Base-by-base conservation (phyloP, 2,797 vertebrate species). In the Lacerta agilis region DNA sequence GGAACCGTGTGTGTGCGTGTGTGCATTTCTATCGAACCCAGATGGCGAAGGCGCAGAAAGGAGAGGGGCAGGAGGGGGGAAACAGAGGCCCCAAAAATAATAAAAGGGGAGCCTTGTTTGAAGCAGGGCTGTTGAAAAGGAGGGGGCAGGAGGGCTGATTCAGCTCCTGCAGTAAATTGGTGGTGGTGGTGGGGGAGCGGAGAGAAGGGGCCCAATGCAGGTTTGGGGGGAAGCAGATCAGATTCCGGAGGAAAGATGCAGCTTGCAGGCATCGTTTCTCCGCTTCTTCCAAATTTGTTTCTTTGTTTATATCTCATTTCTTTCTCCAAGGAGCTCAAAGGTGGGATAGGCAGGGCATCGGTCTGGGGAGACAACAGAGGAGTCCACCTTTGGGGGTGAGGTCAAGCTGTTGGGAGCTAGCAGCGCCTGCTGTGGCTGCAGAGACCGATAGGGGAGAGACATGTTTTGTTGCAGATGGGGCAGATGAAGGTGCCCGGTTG, bases 21-120 rank as follows among this genome's bases (percentile, higher is more conserved):
- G 71, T 7, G 17, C 61, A 36, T 38, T 43, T 82, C 86, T 81
- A 85, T 89, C 83, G 76, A 85, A 69, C 83, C 83, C 88, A 89
- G 88, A 85, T 89, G 88, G 55, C 7, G n/a, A 76, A 36, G 71
- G n/a, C 9, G 77, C 49, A 13, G 67, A 36, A 5, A 38, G 2
- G 38, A 5, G 64, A 7, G 4, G 33, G 20, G 55, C 0, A 15
- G 10, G 38, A 11, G 41, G 61, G 61, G 33, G 58, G 9, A 58
- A 89, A 49, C 58, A 7, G 23, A 27, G 45, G 36, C 27, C 8
- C 29, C 2, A 18, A 66, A 38, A 17, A 89, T 43, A 81, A 81
- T n/a, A 82, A 82, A 81, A 67, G 71, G 72, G 71, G 45, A 17
- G 71, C 66, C 79, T 82, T 76, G 83, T 86, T 29, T 38, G 20